Percentiles rank a stretch among this genome's conserved stretches.
These are phyloP conservation scores for Perca schrenkii DNA, from an alignment of 2,113 vertebrate genomes.

Conservation along the genomic window DNA sequence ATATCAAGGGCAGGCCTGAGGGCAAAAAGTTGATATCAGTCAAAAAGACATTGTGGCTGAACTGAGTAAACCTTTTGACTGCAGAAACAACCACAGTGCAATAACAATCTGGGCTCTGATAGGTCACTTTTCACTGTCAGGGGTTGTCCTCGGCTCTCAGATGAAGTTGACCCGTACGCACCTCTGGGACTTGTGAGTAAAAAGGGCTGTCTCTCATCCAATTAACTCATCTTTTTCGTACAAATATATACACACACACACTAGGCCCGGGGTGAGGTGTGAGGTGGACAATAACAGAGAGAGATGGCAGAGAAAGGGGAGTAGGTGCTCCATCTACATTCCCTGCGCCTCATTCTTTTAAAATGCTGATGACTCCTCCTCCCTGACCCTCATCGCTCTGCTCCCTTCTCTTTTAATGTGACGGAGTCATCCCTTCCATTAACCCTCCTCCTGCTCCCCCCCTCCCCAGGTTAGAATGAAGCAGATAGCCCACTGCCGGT, in stretches of 20 bases:
- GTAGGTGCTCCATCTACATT: constrained; percentile 58
- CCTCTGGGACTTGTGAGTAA: constrained; percentile 60
- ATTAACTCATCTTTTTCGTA: constrained; percentile 65
- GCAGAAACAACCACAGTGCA: constrained; percentile 16
- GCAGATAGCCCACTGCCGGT: constrained; percentile 22
- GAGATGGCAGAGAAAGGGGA: constrained; percentile 43
- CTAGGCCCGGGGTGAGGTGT: not conserved
- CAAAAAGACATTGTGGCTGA: constrained; percentile 16
- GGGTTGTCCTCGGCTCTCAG: constrained; percentile 30
- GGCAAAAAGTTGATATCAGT: constrained; percentile 15
- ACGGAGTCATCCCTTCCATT: constrained; percentile 81
- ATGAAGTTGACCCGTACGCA: constrained; percentile 60
- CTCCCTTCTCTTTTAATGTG: constrained; percentile 78
- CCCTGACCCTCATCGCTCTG: constrained; percentile 63
- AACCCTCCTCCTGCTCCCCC: constrained; percentile 69
- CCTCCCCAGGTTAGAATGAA: constrained; percentile 63
- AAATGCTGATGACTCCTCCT: constrained; percentile 80
- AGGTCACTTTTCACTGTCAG: constrained; percentile 31
- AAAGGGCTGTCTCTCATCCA: constrained; percentile 62
- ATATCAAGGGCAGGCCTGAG: constrained; percentile 21
- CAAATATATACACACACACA: constrained; percentile 6
- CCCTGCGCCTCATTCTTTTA: constrained; percentile 72
- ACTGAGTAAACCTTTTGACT: constrained; percentile 26
- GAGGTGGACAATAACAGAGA: constrained; percentile 45
- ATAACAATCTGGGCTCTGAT: constrained; percentile 13